Base-by-base conservation (phyloP, 1,140 invertebrate genomes). In the Lordiphosa stackelbergi region DNA sequence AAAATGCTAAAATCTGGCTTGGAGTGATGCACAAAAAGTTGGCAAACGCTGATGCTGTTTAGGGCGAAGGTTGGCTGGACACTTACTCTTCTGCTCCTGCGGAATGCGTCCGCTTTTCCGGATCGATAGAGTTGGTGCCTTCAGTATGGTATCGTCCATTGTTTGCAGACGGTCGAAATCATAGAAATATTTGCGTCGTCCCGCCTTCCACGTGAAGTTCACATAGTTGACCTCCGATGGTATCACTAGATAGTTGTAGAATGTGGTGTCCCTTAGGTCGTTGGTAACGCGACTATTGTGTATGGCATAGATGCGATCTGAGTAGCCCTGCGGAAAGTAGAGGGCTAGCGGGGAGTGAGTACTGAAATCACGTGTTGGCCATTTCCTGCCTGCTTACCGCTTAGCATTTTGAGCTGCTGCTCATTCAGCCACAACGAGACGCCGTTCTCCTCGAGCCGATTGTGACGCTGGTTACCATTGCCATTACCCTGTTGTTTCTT, bases 131-230 rank as follows among this genome's bases (percentile, higher is more conserved):
- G 94, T 91, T 9, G 96, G 96, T 11, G 94, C 92, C 81, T 94
- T 92, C 35, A 97, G 83, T 68, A 97, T 94, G 58, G 92, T 93
- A 59, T 95, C 92, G 87, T 97, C 93, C 70, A 93, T 94, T 3
- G 95, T 96, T 66, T 95, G 92, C 43, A 97, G 88, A 41, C 92
- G 90, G 87, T 96, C 94, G 87, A 97, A 97, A 88, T 95, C 91
- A 84, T 97, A 97, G 86, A 91, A 92, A 88, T 97, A 97, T 81
- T 94, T 94, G 87, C 94, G 95, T 34, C 91, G 89, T 19, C 94
- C 95, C 10, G 95, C 93, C 85, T 94, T 94, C 96, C 95, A 97
- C 5, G 95, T 97, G 77, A 97, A 97, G 88, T 97, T 97, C 3
- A 97, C 95, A 75, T 93, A 93, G 41, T 92, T 93, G 31, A 97